A percentile compares a stretch with the other conserved stretches of the same genome.
These are phyloP conservation scores for Cheilosia grossa DNA, from an alignment of 2,888 invertebrate genomes.

Conservation along the genomic window DNA sequence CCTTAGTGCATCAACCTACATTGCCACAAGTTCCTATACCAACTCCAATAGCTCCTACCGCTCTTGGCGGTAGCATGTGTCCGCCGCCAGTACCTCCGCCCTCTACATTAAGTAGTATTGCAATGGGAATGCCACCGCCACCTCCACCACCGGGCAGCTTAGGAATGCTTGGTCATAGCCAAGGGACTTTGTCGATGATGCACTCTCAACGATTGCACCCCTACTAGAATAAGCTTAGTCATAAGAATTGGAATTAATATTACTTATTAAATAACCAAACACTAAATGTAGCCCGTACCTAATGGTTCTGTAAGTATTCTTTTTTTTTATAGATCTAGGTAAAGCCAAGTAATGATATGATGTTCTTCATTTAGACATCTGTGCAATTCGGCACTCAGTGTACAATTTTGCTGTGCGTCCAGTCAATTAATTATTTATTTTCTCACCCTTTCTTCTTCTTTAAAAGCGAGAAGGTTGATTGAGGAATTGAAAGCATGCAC, in stretches of 20 bases:
- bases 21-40: constrained; percentile 73
- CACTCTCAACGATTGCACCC: constrained; percentile 81
- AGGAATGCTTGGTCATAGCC: constrained; percentile 77
- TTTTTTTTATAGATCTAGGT: too few species aligned
- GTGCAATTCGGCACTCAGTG: too few species aligned
- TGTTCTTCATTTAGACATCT: too few species aligned
- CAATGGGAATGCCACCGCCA: constrained; percentile 78
- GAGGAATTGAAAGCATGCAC: too few species aligned
- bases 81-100: constrained; percentile 78
- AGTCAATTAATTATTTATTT: too few species aligned
- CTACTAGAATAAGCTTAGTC: constrained; percentile 75
- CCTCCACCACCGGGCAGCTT: constrained; percentile 79
- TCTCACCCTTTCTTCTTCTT: too few species aligned
- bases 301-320: not conserved
- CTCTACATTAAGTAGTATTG: constrained; percentile 77
- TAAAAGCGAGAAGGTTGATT: too few species aligned
- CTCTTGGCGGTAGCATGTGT: constrained; percentile 77
- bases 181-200: constrained; percentile 80
- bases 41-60: constrained; percentile 75
- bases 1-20: constrained; percentile 73
- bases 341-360: too few species aligned
- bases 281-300: too few species aligned
- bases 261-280: not conserved
- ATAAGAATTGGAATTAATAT: not conserved
- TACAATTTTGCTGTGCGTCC: too few species aligned